phyloP scores from a whole-genome alignment of 2,888 invertebrate genomes.

The Synergus umbraculus region DNA sequence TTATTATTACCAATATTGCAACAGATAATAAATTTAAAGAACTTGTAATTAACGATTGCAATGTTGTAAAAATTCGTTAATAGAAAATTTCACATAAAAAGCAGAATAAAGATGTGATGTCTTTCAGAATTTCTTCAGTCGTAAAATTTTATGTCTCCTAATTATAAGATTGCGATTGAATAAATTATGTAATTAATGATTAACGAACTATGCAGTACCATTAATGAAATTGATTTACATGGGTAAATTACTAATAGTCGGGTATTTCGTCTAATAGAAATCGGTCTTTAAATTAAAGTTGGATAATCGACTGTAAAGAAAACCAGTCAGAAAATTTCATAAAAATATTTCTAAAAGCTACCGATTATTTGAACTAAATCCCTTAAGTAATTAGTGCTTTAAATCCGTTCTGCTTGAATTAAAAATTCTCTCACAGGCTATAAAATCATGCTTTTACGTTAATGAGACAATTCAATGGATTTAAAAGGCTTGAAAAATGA shows the following conservation, averaged over 20 bases:
- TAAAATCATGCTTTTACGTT: not conserved
- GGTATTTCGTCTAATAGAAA: not conserved
- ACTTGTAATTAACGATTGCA: not conserved
- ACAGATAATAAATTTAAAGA: not conserved
- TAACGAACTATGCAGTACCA: slow-evolving; percentile 6
- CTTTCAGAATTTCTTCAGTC: slow-evolving; percentile 20
- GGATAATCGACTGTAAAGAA: not conserved
- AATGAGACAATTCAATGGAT: not conserved
- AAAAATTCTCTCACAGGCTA: not conserved
- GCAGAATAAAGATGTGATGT: not conserved
- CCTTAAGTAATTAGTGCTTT: not conserved
- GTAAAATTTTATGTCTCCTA: slow-evolving; percentile 23
- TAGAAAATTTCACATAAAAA: not conserved
- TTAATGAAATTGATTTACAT: slow-evolving; percentile 23
- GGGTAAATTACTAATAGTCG: not conserved
- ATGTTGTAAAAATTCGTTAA: not conserved
- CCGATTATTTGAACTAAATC: not conserved
- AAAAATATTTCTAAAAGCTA: not conserved
- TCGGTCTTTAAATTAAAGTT: not conserved
- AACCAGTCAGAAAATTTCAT: no score
- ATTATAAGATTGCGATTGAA: slow-evolving; percentile 23
- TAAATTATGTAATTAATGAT: slow-evolving; percentile 25
- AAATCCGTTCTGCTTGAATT: not conserved
- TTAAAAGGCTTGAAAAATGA: not conserved
- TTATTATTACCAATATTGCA: not conserved